Evolutionary conservation across 2,888 invertebrate genomes (phyloP).

Genomic region (Agrotis ipsilon): DNA sequence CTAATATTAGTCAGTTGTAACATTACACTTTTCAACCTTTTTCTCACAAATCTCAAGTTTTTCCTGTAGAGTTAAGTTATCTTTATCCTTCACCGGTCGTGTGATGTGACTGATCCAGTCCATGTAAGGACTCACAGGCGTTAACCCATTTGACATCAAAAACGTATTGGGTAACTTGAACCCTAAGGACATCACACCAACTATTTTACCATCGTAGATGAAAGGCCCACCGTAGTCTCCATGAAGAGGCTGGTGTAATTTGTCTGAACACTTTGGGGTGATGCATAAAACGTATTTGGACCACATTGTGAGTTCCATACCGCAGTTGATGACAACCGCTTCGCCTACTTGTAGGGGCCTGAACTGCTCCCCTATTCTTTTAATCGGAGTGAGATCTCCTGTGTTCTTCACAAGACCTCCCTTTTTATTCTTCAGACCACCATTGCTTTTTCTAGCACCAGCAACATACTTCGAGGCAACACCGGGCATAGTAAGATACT

Average conservation of each 20-base stretch:
- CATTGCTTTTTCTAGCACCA: neutral
- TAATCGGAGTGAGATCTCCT: neutral
- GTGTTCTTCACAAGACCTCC: neutral
- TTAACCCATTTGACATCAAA: slow-evolving; percentile 42
- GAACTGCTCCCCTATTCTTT: neutral
- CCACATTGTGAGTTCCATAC: slow-evolving; percentile 40
- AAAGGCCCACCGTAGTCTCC: slow-evolving; percentile 50
- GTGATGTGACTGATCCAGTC: slow-evolving; percentile 28
- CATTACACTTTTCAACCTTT: slow-evolving; percentile 9
- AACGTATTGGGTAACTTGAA: slow-evolving; percentile 24
- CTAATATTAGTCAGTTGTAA: neutral
- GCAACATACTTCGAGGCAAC: neutral
- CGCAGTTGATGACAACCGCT: slow-evolving; percentile 37
- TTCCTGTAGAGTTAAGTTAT: neutral
- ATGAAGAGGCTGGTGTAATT: slow-evolving; percentile 42
- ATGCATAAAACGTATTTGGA: slow-evolving; percentile 40
- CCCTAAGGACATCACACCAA: slow-evolving; percentile 38
- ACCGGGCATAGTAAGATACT: neutral
- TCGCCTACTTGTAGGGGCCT: slow-evolving; percentile 45
- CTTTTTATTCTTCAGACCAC: neutral
- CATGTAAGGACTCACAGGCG: slow-evolving; percentile 43
- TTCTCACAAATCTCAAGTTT: slow-evolving; percentile 9
- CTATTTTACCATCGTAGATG: slow-evolving; percentile 41
- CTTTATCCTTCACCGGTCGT: neutral
- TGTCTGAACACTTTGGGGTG: slow-evolving; percentile 28